A percentile compares a stretch with the other conserved stretches of the same genome.
These are phyloP conservation scores for Macrotrachela quadricornifera DNA, from an alignment of 1,140 invertebrate genomes.

Conservation along the genomic window DNA sequence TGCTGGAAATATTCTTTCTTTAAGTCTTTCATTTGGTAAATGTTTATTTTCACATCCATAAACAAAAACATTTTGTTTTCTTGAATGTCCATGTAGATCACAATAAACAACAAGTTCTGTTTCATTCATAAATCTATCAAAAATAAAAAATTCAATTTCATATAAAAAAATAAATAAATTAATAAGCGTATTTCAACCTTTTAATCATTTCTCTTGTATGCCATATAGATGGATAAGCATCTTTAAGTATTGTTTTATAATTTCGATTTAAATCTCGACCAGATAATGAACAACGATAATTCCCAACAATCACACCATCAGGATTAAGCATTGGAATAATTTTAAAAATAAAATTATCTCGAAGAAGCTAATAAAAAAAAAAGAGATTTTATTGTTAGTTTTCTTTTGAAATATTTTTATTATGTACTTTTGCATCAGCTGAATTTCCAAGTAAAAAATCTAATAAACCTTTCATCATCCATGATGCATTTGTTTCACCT, in stretches of 20 bases:
- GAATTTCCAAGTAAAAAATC: constrained; percentile 25
- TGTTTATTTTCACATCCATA: constrained; percentile 61
- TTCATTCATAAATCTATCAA: constrained; percentile 24
- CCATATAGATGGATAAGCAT: constrained; percentile 26
- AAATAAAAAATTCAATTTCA: no score
- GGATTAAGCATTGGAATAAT: constrained; percentile 33
- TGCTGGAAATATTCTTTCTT: constrained; percentile 68
- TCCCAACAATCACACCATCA: constrained; percentile 31
- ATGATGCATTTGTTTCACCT: constrained; percentile 30
- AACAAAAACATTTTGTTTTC: constrained; percentile 31
- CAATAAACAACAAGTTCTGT: constrained; percentile 42
- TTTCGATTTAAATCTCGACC: constrained; percentile 31
- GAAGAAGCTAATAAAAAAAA: constrained; percentile 15
- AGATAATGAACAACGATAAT: constrained; percentile 29
- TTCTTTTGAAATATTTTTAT: no score
- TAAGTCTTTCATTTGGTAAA: constrained; percentile 44
- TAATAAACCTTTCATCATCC: constrained; percentile 32
- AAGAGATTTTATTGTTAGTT: not conserved
- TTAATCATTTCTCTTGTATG: constrained; percentile 28
- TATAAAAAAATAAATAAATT: no score
- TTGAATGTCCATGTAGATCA: constrained; percentile 31
- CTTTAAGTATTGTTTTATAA: constrained; percentile 26
- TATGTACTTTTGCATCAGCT: constrained; percentile 24
- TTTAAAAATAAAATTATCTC: constrained; percentile 31
- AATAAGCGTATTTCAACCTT: constrained; percentile 12